Evolutionary conservation across 2,888 invertebrate genomes (phyloP), one percentile per base, ranked within the genome.

Genomic region (Ferdinandea cuprea): DNA sequence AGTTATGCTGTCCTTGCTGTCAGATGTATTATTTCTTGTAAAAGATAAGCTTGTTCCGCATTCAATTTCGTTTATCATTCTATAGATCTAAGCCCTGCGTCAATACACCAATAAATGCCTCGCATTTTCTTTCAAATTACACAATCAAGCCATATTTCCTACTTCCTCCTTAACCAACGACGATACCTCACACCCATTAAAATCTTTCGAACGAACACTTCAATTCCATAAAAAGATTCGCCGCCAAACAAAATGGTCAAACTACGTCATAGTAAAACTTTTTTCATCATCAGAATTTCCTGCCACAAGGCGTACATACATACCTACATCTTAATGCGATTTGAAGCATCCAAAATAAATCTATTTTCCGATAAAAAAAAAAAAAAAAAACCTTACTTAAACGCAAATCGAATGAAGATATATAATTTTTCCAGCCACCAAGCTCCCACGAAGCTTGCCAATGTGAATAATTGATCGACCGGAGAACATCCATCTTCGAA

Each of bases 401-500:
- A 42, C 32, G 58, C 17, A 42, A 59, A 58, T 50, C 13, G 37
- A 30, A 59, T 68, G 59, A 13, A 61, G 46, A 69, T 35, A 35
- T 25, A 3, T 25, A 5, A 37, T 68, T 68, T 68, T 54, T 9
- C 40, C 40, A 21, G 35, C 25, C 11, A 17, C 54, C 8, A 28
- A 42, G 19, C 56, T 8, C 6, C 17, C 44, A 9, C 32, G 35
- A 35, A 25, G 17, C 25, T 32, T n/a, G n/a, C n/a, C n/a, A n/a
- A 9, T 7, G 50, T 68, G 56, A 61, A 63, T 56, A 73, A 68
- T 54, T 59, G 44, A 72, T 76, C 52, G 65, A 25, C 71, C 46
- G 63, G 52, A 54, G 44, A 71, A 61, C 65, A 81, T 65, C 76
- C 50, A 71, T 76, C 71, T 76, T 61, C 40, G 32, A 56, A 8